A percentile compares a stretch with the other conserved stretches of the same genome.
phyloP scores from a whole-genome alignment of 2,888 invertebrate genomes.

The Melangyna quadrimaculata region DNA sequence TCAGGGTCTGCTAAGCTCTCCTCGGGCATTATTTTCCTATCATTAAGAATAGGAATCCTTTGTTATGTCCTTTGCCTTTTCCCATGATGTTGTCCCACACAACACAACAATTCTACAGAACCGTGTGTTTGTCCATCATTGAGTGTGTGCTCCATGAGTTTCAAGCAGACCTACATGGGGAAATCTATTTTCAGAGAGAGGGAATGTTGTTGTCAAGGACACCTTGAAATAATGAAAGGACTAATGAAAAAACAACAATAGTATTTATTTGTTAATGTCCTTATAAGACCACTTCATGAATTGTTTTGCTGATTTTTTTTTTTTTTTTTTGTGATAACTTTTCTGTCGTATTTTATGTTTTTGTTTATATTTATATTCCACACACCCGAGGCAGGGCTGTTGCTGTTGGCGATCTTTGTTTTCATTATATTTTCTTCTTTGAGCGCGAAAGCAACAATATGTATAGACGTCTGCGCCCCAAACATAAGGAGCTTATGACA shows the following conservation, averaged over 20 bases:
- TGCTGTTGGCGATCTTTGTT: slow-evolving; percentile 19
- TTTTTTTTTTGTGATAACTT: not conserved
- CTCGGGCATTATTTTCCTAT: slow-evolving; percentile 70
- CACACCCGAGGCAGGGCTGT: not conserved
- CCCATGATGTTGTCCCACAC: slow-evolving; percentile 28
- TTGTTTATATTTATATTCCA: slow-evolving; percentile 7
- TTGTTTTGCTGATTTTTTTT: slow-evolving; percentile 24
- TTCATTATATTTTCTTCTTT: slow-evolving; percentile 1
- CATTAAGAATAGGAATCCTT: slow-evolving; percentile 70
- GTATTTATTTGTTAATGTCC: slow-evolving; percentile 70
- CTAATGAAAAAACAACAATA: slow-evolving; percentile 71
- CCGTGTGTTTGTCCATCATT: slow-evolving; percentile 9
- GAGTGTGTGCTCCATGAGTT: slow-evolving; percentile 12
- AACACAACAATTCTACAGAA: too few relatives aligned
- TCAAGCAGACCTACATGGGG: not conserved
- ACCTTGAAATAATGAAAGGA: slow-evolving; percentile 71
- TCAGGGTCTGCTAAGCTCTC: slow-evolving; percentile 60
- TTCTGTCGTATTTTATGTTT: not conserved
- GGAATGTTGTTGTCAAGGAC: slow-evolving; percentile 67
- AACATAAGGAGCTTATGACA: slow-evolving; percentile 37
- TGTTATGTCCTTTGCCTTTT: slow-evolving; percentile 57
- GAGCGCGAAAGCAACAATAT: slow-evolving; percentile 43
- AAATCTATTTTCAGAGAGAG: slow-evolving; percentile 26
- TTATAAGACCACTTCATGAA: slow-evolving; percentile 64
- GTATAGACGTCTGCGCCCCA: slow-evolving; percentile 46